Evolutionary conservation across 2,113 vertebrate genomes (phyloP).

Genomic region (Zosterops pallidus): DNA sequence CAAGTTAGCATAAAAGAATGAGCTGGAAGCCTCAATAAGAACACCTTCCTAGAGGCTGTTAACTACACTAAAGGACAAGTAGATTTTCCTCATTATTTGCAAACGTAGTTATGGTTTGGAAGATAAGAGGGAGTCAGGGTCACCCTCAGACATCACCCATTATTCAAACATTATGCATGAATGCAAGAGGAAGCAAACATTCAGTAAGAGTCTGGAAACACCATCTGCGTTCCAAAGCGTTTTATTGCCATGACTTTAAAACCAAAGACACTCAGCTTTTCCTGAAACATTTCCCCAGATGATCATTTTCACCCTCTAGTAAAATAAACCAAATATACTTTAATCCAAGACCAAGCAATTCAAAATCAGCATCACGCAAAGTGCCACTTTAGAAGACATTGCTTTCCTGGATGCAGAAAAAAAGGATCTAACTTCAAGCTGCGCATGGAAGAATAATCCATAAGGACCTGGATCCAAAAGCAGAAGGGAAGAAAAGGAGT

Average conservation of each 20-base stretch:
- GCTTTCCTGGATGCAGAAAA: not conserved
- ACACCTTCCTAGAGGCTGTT: not conserved
- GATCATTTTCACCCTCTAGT: not conserved
- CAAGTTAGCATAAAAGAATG: not conserved
- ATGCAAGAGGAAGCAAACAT: not conserved
- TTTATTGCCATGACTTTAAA: not conserved
- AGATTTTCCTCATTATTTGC: not conserved
- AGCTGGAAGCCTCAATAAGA: not conserved
- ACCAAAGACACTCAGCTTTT: not conserved
- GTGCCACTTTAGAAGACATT: not conserved
- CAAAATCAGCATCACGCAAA: not conserved
- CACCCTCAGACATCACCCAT: not conserved
- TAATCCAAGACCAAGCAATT: not conserved
- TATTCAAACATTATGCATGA: not conserved
- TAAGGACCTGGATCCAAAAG: not conserved
- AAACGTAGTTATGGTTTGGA: not conserved
- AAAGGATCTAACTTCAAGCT: not conserved
- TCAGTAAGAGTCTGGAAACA: not conserved
- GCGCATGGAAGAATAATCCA: not conserved
- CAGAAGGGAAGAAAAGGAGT: not conserved
- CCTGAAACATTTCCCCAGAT: not conserved
- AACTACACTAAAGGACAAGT: not conserved
- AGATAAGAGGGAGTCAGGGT: not conserved
- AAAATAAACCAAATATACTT: not conserved
- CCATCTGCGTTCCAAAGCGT: not conserved